A percentile compares a stretch with the other conserved stretches of the same genome.
Conservation (phyloP, 2,888 invertebrate species). For the Dimorphilus gyrociliatus region DNA sequence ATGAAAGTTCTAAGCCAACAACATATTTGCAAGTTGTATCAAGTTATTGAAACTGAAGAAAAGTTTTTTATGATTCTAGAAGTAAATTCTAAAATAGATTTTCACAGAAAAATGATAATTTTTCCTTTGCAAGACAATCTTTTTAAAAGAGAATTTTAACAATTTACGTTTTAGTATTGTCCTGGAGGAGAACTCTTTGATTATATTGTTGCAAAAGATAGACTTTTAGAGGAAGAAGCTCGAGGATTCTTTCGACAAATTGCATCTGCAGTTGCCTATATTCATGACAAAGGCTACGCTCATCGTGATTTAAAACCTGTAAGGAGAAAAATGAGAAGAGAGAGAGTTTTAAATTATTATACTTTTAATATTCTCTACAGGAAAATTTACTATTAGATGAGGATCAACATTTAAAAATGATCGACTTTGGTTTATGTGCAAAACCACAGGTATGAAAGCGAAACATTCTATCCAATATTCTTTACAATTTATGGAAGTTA, state of each 20-base stretch:
- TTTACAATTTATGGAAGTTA: no score
- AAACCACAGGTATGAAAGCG: conserved; percentile 43
- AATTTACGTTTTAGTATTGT: conserved; percentile 50
- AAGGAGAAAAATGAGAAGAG: no score
- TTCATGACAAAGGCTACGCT: conserved; percentile 57
- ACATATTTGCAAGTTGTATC: conserved; percentile 59
- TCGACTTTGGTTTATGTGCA: conserved; percentile 68
- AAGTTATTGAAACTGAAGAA: conserved; percentile 57
- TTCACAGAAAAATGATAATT: background rate
- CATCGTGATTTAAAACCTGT: conserved; percentile 69
- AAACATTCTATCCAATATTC: no score
- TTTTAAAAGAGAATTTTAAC: background rate
- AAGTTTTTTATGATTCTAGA: conserved; percentile 63
- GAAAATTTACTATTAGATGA: conserved; percentile 61
- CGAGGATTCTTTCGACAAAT: conserved; percentile 61
- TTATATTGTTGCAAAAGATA: conserved; percentile 59
- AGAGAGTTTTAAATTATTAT: no score
- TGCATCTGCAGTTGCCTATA: conserved; percentile 57
- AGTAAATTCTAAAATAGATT: conserved; percentile 25
- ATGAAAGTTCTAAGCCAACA: conserved; percentile 53
- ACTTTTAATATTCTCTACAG: conserved; percentile 42
- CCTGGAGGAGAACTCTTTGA: conserved; percentile 68
- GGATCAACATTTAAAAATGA: conserved; percentile 56
- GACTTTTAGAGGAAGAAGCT: conserved; percentile 54
- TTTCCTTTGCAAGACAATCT: background rate